Conservation (phyloP, 2,888 invertebrate genomes). For the Brachynemurus nebulosus region DNA sequence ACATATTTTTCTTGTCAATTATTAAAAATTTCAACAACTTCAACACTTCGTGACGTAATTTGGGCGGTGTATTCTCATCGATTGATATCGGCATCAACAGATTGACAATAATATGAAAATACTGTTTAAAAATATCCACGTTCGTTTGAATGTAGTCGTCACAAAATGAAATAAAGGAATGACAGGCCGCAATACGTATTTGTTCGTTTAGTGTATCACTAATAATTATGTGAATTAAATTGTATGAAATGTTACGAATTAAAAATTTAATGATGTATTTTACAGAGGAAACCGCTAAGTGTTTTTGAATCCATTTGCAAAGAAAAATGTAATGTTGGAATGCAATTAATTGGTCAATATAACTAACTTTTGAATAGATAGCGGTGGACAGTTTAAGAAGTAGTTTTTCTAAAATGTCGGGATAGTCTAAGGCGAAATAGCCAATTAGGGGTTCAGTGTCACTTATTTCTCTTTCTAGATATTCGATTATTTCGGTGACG, state of each 20-base stretch:
- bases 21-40: slow-evolving; percentile 38
- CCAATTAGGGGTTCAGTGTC: too few species aligned
- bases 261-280: not conserved
- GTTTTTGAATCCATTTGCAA: not conserved
- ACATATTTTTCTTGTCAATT: slow-evolving; percentile 33
- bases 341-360: not conserved
- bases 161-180: slow-evolving; percentile 32
- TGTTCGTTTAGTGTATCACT: not conserved
- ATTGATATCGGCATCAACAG: slow-evolving; percentile 33
- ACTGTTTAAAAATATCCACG: slow-evolving; percentile 31
- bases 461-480: too few species aligned
- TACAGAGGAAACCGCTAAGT: not conserved
- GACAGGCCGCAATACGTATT: slow-evolving; percentile 23
- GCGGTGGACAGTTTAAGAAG: too few species aligned
- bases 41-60: slow-evolving; percentile 24
- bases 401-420: too few species aligned
- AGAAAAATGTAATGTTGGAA: not conserved
- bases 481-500: too few species aligned
- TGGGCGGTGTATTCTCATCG: not conserved
- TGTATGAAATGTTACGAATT: not conserved
- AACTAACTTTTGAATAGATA: too few species aligned
- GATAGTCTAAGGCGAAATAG: too few species aligned
- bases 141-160: slow-evolving; percentile 32
- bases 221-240: not conserved
- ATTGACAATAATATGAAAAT: slow-evolving; percentile 38